Conservation (phyloP, 1,140 invertebrate genomes). For the Bombus terrestris region DNA sequence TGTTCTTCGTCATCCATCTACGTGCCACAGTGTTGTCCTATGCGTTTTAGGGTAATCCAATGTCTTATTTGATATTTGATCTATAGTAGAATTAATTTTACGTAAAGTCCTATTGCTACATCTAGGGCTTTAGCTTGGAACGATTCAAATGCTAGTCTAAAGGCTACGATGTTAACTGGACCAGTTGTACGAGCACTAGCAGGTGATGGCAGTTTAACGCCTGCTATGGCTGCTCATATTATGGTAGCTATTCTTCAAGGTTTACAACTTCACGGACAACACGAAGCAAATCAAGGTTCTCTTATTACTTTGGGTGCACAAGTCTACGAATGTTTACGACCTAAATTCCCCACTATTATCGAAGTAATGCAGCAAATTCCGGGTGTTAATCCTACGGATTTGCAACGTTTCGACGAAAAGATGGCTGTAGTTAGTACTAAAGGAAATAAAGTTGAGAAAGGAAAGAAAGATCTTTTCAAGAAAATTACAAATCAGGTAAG, state of each 20-base stretch:
- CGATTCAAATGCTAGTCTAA: slow-evolving; percentile 90
- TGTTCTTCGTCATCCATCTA: slow-evolving; percentile 86
- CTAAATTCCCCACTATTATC: slow-evolving; percentile 87
- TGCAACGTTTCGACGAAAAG: slow-evolving; percentile 93
- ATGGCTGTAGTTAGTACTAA: slow-evolving; percentile 87
- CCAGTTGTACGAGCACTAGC: slow-evolving; percentile 86
- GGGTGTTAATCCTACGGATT: slow-evolving; percentile 88
- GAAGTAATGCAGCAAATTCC: slow-evolving; percentile 89
- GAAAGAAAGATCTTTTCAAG: slow-evolving; percentile 95
- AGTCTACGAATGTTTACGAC: slow-evolving; percentile 91
- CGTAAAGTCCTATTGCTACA: slow-evolving; percentile 40
- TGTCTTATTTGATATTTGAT: slow-evolving; percentile 16
- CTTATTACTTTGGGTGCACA: slow-evolving; percentile 88
- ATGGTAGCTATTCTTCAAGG: slow-evolving; percentile 90
- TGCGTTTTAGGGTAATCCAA: slow-evolving; percentile 84
- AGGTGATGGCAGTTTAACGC: slow-evolving; percentile 85
- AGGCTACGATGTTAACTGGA: slow-evolving; percentile 88
- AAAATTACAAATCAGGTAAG: slow-evolving; percentile 91
- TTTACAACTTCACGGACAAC: slow-evolving; percentile 91
- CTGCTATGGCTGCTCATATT: slow-evolving; percentile 87
- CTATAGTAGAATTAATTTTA: background rate
- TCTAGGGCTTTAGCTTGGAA: slow-evolving; percentile 92
- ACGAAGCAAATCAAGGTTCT: slow-evolving; percentile 91
- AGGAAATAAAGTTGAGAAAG: slow-evolving; percentile 92
- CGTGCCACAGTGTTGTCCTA: slow-evolving; percentile 86